Conservation (phyloP, 2,797 vertebrate genomes). For the Pogoniulus pusillus region DNA sequence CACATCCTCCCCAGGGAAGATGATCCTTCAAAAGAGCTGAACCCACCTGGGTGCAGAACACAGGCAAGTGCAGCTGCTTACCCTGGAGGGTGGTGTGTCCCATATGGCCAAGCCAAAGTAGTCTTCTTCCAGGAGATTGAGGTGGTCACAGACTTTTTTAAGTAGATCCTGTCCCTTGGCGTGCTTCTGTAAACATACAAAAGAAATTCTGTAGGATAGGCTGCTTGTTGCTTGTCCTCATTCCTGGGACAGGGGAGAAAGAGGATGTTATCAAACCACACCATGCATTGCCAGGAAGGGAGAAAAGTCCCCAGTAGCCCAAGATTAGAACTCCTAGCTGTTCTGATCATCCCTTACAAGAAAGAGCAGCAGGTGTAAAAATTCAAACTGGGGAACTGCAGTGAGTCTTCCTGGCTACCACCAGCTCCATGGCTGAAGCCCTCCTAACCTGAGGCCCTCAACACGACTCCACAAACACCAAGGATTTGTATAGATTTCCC, state of each 20-base stretch:
- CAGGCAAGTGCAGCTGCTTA: slow-evolving; percentile 57
- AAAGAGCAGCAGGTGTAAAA: neutral
- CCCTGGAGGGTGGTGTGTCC: slow-evolving; percentile 87
- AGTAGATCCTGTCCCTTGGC: slow-evolving; percentile 94
- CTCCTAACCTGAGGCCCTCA: neutral
- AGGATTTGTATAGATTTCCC: neutral
- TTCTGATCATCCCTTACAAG: neutral
- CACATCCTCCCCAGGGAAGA: neutral
- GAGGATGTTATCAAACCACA: neutral
- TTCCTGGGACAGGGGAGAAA: neutral
- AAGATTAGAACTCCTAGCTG: neutral
- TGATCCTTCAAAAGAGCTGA: neutral
- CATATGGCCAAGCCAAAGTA: slow-evolving; percentile 92
- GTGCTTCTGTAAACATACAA: slow-evolving; percentile 87
- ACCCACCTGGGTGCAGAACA: accelerated
- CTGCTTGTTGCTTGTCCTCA: neutral
- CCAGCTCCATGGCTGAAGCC: neutral
- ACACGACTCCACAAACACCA: neutral
- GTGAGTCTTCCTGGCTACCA: neutral
- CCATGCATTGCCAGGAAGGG: neutral
- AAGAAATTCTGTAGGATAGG: neutral
- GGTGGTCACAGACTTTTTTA: slow-evolving; percentile 92
- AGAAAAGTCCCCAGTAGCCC: neutral
- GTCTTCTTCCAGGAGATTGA: slow-evolving; percentile 96
- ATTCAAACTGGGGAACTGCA: neutral